Evolutionary conservation across 2,888 invertebrate species (phyloP), one percentile per base, ranked within the genome.

Genomic region (Volucella zonaria): DNA sequence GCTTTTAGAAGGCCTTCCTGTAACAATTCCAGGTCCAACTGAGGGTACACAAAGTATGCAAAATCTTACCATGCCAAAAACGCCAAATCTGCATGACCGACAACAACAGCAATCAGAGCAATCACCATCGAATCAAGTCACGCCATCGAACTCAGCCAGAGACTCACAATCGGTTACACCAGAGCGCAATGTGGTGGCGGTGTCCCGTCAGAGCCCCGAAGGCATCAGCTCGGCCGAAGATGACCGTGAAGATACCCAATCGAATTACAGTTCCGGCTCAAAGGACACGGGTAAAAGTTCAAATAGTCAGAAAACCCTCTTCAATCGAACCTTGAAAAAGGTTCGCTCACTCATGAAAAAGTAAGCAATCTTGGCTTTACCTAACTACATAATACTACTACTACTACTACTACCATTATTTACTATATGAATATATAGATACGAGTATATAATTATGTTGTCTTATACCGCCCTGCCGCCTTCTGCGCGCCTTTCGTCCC

Each of bases 311-410:
- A 95, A 95, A 90, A 96, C 96, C 92, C 96, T 97, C 91, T 95
- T 97, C 94, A 96, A 96, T 93, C 93, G 95, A 91, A 96, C 96
- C 92, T 95, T 96, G 88, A 96, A 95, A 92, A 96, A 96, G 94
- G 95, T 96, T 92, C 94, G 95, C 93, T 95, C 95, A 93, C 93
- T 96, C 91, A 95, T 94, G 86, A 92, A 92, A 90, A 93, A 93
- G 91, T 93, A 92, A 92, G 91, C 90, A 90, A 83, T 80, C 79
- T 80, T 79, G 71, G 85, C 81, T 77, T 62, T 67, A 73, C 71
- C 71, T 79, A 45, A 56, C 42, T 62, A 61, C 59, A 43, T 31
- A 31, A 31, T 31, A 31, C 31, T 31, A 31, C 31, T 31, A 80
- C 67, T 68, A 77, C 67, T 68, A 77, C 76, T 77, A 85, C 85